Evolutionary conservation across 23 tunicate species (phyloP).

Genomic region (Halocynthia roretzi): DNA sequence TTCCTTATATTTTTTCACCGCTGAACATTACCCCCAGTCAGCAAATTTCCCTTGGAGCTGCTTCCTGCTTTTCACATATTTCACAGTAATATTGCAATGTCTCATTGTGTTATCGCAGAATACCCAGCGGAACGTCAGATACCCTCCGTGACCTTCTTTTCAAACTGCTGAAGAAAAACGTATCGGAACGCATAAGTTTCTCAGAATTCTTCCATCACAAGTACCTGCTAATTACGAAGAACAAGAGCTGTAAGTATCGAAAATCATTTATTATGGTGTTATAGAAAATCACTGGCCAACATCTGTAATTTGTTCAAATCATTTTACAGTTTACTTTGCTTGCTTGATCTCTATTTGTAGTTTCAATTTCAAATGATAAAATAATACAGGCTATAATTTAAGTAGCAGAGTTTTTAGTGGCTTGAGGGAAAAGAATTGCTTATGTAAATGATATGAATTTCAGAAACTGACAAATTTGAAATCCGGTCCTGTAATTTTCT

Average conservation of each 20-base stretch:
- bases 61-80: background rate
- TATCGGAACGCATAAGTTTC: constrained; percentile 50
- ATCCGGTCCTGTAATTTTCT: too few species aligned
- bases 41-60: too few species aligned
- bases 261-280: too few species aligned
- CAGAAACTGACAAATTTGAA: too few species aligned
- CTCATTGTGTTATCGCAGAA: constrained; percentile 15
- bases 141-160: constrained; percentile 54
- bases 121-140: constrained; percentile 71
- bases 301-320: background rate
- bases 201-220: constrained; percentile 75
- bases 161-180: constrained; percentile 44
- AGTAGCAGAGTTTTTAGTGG: too few species aligned
- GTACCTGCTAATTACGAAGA: constrained; percentile 28
- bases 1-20: too few species aligned
- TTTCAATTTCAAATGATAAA: background rate
- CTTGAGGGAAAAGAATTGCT: too few species aligned
- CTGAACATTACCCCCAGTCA: too few species aligned
- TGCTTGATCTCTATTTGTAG: background rate
- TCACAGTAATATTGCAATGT: background rate
- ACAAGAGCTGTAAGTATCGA: constrained; percentile 3
- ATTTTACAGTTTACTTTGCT: background rate
- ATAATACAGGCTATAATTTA: background rate
- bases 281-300: too few species aligned
- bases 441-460: too few species aligned